Evolutionary conservation across 2,797 vertebrate species (phyloP), one percentile per base, ranked within the genome.

Genomic region (Pangasius krempfi): DNA sequence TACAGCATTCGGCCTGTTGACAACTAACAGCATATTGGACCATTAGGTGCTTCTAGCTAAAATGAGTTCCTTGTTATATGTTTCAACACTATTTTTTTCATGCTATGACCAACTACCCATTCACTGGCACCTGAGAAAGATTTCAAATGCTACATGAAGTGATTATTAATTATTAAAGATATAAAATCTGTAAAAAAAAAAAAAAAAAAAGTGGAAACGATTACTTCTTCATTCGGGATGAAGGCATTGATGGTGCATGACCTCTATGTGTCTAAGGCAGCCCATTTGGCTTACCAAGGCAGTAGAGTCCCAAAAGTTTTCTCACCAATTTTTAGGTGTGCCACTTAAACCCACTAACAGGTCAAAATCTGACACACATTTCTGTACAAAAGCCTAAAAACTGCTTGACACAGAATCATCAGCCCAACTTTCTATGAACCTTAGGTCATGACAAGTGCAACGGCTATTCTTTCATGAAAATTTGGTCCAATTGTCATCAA

Each of bases 1-100:
- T 93, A 94, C 93, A 94, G 91, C 27, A 25, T 62, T 87, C 52
- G 12, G 73, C 16, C 62, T 60, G n/a, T 37, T 14, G 20, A 81
- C 22, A 30, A 50, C 85, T 76, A 40, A 66, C 93, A 84, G 14
- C 64, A 87, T 90, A 90, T 75, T 80, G 78, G 88, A 78, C 40
- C 90, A 27, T 62, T 33, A 76, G 44, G 58, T 30, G 27, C 20
- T 58, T 33, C 22, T 18, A 47, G 37, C 22, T 62, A n/a, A 64
- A 44, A 16, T 83, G 37, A 50, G 40, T 66, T 84, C 5, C 2
- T 44, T 82, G 33, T 33, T 16, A 37, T 60, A 80, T 56, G 80
- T 44, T 82, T 82, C 20, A 14, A 54, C 16, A 79, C 50, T 1
- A 16, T 18, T 76, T 27, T 73, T 75, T 40, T 56, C 54, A 50